These are phyloP conservation scores for Perognathus longimembris DNA, from an alignment of 2,113 vertebrate species.

Conservation along the genomic window DNA sequence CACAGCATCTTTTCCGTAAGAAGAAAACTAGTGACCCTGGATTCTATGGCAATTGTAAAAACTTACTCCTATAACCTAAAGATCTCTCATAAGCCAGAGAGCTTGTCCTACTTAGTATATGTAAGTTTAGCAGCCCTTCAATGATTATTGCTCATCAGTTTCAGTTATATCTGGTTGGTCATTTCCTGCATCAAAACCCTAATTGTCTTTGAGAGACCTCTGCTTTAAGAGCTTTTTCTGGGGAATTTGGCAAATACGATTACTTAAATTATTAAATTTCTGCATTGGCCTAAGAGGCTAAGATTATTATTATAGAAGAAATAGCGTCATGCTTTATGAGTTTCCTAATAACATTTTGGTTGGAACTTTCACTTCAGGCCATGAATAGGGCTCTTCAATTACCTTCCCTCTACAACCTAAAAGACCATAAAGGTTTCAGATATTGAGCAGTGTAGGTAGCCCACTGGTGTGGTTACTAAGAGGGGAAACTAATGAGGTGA, in stretches of 20 bases:
- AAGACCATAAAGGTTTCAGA: background rate
- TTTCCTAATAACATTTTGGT: slow-evolving; percentile 13
- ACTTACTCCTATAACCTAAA: background rate
- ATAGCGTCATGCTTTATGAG: background rate
- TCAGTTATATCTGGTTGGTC: background rate
- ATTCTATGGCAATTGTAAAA: background rate
- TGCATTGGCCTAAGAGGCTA: background rate
- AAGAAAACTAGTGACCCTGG: background rate
- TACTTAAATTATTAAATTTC: background rate
- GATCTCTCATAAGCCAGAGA: background rate
- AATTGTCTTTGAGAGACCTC: background rate
- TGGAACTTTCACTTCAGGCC: background rate
- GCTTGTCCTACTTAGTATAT: background rate
- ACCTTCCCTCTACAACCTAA: background rate
- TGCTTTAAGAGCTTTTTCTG: background rate
- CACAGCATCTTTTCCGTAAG: background rate
- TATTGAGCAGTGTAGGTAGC: background rate
- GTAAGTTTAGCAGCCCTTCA: too few species aligned
- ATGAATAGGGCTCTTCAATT: background rate
- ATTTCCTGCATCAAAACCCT: background rate
- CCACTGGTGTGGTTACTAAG: background rate
- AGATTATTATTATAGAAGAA: background rate
- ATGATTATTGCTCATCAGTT: background rate
- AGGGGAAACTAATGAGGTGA: background rate
- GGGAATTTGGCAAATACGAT: background rate